Percentiles rank a stretch among this genome's conserved stretches.
Conservation (phyloP, 2,888 invertebrate genomes). For the Leucoma salicis region DNA sequence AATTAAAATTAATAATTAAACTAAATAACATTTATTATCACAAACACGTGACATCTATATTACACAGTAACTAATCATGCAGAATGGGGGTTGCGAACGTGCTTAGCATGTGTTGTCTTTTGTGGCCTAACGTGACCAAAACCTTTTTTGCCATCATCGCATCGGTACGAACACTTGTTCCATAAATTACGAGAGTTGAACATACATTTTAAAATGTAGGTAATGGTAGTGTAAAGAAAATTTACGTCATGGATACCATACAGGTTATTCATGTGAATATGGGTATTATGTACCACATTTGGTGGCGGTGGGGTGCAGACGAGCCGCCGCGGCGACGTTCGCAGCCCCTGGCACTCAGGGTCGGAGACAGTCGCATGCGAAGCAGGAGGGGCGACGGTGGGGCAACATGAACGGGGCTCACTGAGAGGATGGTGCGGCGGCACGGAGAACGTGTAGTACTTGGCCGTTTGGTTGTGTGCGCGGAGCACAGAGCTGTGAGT, state of each 20-base stretch:
- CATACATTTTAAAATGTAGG: too few species aligned
- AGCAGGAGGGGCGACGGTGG: conserved; percentile 82
- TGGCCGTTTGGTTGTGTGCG: conserved; percentile 84
- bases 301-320: conserved; percentile 59
- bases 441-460: conserved; percentile 85
- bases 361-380: conserved; percentile 82
- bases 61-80: conserved; percentile 73
- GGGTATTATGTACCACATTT: conserved; percentile 67
- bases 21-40: conserved; percentile 56
- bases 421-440: conserved; percentile 83
- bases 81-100: conserved; percentile 81
- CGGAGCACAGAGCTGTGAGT: conserved; percentile 86
- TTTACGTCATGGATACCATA: conserved; percentile 44
- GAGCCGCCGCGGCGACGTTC: conserved; percentile 69
- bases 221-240: too few species aligned
- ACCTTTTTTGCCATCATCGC: conserved; percentile 13
- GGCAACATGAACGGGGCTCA: conserved; percentile 83
- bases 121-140: conserved; percentile 48
- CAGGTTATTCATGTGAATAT: conserved; percentile 46
- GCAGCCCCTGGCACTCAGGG: conserved; percentile 79
- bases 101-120: conserved; percentile 62
- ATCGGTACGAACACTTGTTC: conserved; percentile 13
- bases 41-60: conserved; percentile 73
- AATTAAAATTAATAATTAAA: too few species aligned
- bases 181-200: too few species aligned